These are phyloP conservation scores for Speoplatyrhinus poulsoni DNA, from an alignment of 2,113 vertebrate species.

Conservation along the genomic window DNA sequence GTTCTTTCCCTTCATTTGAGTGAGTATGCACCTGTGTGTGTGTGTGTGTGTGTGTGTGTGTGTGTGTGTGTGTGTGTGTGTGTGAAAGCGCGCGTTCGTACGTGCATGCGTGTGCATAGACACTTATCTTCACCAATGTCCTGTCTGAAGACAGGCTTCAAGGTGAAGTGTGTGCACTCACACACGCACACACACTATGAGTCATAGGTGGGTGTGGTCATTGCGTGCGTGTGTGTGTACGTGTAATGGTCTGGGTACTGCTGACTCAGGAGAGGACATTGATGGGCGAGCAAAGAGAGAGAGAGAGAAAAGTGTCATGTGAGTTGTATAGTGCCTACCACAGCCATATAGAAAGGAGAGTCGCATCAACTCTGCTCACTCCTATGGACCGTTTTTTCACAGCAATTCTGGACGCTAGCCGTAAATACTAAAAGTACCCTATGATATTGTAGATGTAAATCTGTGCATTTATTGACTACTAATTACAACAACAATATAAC, in stretches of 20 bases:
- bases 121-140: neutral
- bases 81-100: neutral
- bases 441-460: too few species aligned
- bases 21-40: neutral
- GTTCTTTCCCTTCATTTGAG: neutral
- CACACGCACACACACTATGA: conserved; percentile 3
- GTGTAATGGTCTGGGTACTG: neutral
- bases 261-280: conserved; percentile 77
- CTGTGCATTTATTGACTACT: too few species aligned
- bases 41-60: neutral
- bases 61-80: conserved; percentile 8
- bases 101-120: too few species aligned
- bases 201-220: neutral
- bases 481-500: too few species aligned
- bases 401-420: too few species aligned
- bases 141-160: conserved; percentile 12
- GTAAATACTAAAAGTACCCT: too few species aligned
- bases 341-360: too few species aligned
- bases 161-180: conserved; percentile 14
- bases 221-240: neutral
- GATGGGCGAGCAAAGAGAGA: conserved; percentile 63
- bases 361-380: too few species aligned
- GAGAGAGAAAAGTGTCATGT: neutral
- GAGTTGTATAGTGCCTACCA: too few species aligned
- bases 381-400: too few species aligned